Conservation (phyloP, 2,888 invertebrate species). For the Arctia plantaginis region DNA sequence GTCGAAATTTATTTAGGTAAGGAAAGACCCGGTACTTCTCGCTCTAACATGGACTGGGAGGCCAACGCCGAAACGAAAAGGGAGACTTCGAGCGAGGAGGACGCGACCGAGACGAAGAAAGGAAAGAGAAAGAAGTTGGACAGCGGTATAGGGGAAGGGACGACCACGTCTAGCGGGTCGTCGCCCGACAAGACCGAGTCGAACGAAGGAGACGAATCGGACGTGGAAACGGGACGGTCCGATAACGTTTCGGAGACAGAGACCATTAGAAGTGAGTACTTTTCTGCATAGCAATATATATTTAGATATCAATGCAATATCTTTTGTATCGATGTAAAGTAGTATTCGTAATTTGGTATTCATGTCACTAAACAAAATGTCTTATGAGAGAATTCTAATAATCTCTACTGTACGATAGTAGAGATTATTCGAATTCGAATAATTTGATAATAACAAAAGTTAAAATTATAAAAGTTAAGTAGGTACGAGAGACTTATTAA, state of each 20-base stretch:
- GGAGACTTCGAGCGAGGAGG: slow-evolving; percentile 48
- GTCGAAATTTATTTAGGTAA: slow-evolving; percentile 63
- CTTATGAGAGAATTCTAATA: too few species aligned
- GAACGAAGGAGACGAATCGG: slow-evolving; percentile 43
- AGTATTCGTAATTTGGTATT: too few species aligned
- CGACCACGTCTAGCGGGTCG: slow-evolving; percentile 61
- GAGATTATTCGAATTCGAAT: too few species aligned
- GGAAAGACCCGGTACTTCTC: slow-evolving; percentile 47
- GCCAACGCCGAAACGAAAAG: slow-evolving; percentile 24
- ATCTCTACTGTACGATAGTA: too few species aligned
- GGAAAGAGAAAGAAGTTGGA: slow-evolving; percentile 86
- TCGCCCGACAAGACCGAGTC: slow-evolving; percentile 57
- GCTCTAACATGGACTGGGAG: slow-evolving; percentile 56
- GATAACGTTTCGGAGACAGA: slow-evolving; percentile 32
- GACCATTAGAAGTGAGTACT: slow-evolving; percentile 25
- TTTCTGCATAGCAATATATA: too few species aligned
- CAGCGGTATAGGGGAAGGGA: slow-evolving; percentile 86
- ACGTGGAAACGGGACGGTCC: slow-evolving; percentile 28
- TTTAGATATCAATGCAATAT: too few species aligned
- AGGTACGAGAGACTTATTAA: too few species aligned
- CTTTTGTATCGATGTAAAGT: too few species aligned
- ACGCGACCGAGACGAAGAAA: slow-evolving; percentile 36
- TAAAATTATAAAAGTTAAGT: too few species aligned
- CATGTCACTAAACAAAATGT: too few species aligned
- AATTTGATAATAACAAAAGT: too few species aligned